Conservation (phyloP, 1,140 invertebrate species). For the Lepidurus apus region DNA sequence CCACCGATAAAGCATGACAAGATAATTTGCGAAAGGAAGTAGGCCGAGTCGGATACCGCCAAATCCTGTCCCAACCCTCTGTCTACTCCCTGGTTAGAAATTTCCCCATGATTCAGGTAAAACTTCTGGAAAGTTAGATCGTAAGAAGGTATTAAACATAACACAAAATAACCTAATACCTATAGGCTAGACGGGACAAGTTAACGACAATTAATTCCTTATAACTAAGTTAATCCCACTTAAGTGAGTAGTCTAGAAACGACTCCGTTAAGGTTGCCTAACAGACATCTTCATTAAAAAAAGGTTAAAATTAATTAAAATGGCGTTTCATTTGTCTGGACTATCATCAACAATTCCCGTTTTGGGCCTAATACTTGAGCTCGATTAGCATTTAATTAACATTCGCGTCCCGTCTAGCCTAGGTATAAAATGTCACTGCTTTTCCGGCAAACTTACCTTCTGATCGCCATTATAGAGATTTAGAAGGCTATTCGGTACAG, state of each 20-base stretch:
- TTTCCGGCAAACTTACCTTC: constrained; percentile 22
- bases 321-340: too few relatives aligned
- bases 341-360: too few relatives aligned
- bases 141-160: background rate
- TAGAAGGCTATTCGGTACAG: constrained; percentile 49
- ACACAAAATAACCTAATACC: background rate
- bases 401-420: background rate
- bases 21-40: constrained; percentile 1
- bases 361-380: too few relatives aligned
- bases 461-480: constrained; percentile 47
- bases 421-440: background rate
- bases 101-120: background rate
- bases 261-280: too few relatives aligned
- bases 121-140: background rate
- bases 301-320: too few relatives aligned
- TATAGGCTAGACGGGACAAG: background rate
- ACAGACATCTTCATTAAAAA: too few relatives aligned
- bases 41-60: background rate
- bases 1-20: background rate
- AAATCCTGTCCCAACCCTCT: background rate
- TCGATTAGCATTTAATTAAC: too few relatives aligned
- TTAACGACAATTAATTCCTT: too few relatives aligned
- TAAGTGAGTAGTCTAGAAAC: too few relatives aligned
- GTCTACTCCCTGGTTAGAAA: background rate
- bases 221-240: too few relatives aligned